Evolutionary conservation across 2,113 vertebrate species (phyloP), one percentile per base, ranked within the genome.

Genomic region (Ammodytes dubius): DNA sequence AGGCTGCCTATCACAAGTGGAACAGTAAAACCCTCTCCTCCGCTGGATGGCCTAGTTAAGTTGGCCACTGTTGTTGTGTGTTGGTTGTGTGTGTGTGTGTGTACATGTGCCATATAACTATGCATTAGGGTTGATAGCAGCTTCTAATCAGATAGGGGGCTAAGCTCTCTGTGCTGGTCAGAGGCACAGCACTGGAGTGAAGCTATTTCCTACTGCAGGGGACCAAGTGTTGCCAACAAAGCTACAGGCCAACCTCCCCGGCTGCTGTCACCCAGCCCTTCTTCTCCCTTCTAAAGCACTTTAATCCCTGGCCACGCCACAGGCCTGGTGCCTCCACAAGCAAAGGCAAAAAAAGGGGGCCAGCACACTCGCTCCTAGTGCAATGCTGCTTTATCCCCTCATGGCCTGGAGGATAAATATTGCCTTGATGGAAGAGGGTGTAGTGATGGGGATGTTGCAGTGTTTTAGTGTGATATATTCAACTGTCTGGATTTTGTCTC

Each of bases 1-100:
- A 77, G 46, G 47, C 83, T 82, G 89, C 91, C 89, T 88, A 89
- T 92, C 93, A 63, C 77, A 77, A 68, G 80, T 77, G 86, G 87
- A 87, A 64, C 90, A 92, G 88, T 27, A 27, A 88, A 82, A 77
- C 74, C 68, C 84, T 83, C 83, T 83, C 60, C 83, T 83, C 60
- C 68, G 83, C 74, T 69, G 71, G 69, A 87, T 79, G 75, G 77
- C 77, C 84, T 77, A 82, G 81, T 87, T 87, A 59, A 70, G 27
- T 45, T 78, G 64, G 80, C 61, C 37, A 37, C 40, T 13, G 43
- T 74, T 63, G 9, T 60, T 45, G 45, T 64, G 27, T 64, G 70
- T 0, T n/a, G n/a, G n/a, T n/a, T n/a, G 37, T 40, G 47, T 54
- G 46, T 69, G 58, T 61, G 58, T 39, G 9, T 3, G 12, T 12